Percentiles rank a stretch among this genome's conserved stretches.
Evolutionary conservation across 23 tunicate species (phyloP).

Genomic region (Halocynthia aurantium): DNA sequence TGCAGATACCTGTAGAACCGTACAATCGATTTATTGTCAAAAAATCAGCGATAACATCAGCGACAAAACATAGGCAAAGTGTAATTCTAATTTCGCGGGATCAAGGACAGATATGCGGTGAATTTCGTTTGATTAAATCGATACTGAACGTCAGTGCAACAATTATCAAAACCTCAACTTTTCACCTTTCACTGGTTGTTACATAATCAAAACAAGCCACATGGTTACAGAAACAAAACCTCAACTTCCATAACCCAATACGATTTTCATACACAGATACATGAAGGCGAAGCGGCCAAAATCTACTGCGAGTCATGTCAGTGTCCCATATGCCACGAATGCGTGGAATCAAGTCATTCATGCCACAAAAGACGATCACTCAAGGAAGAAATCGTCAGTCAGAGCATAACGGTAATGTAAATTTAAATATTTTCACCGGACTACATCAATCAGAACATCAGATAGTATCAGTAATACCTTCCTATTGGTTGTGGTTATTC

Average conservation of each 20-base stretch:
- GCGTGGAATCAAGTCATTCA: constrained; percentile 67
- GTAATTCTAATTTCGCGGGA: no score
- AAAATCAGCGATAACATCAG: no score
- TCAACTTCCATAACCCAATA: not conserved
- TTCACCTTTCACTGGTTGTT: no score
- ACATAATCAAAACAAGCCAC: no score
- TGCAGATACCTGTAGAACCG: no score
- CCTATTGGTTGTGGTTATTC: not conserved
- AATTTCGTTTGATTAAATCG: no score
- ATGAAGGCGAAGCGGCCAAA: constrained; percentile 93
- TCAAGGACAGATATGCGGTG: no score
- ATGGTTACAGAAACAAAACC: no score
- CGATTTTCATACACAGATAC: constrained; percentile 43
- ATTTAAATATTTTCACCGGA: not conserved
- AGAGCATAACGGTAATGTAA: constrained; percentile 53
- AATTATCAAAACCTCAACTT: no score
- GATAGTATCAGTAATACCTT: not conserved
- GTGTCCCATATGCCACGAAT: constrained; percentile 93
- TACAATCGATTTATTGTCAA: no score
- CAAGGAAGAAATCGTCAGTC: constrained; percentile 84
- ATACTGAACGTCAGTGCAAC: no score
- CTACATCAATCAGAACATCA: not conserved
- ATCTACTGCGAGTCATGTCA: constrained; percentile 88
- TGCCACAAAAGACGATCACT: constrained; percentile 58
- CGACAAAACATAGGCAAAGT: no score